These are phyloP conservation scores for Belonocnema kinseyi DNA, from an alignment of 1,140 invertebrate species.

Conservation along the genomic window DNA sequence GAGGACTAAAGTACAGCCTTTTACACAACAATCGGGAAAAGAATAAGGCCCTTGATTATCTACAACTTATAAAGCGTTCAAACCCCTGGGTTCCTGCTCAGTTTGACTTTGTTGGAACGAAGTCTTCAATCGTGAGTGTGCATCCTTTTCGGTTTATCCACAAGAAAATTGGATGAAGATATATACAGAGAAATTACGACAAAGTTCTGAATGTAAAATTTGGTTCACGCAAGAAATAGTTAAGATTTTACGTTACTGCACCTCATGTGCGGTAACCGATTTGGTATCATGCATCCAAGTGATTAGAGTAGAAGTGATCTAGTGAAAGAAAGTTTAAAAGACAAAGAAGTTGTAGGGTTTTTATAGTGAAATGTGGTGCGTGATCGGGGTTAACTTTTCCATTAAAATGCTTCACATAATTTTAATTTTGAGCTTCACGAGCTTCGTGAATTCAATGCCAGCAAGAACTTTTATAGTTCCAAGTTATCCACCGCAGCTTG, in stretches of 20 bases:
- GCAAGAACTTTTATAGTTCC: not conserved
- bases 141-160: not conserved
- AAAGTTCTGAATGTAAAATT: not conserved
- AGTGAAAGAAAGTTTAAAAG: not conserved
- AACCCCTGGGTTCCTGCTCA: conserved; percentile 44
- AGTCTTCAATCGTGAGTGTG: not conserved
- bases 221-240: conserved; percentile 42
- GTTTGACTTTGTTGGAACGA: conserved; percentile 8
- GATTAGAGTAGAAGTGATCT: not conserved
- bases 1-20: conserved; percentile 62
- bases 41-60: conserved; percentile 52
- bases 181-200: not conserved
- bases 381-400: not conserved
- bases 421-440: not conserved
- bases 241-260: not conserved
- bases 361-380: not conserved
- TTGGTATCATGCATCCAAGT: conserved; percentile 4
- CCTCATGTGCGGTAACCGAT: not conserved
- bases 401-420: not conserved
- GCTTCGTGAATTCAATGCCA: not conserved
- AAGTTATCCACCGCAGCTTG: not conserved
- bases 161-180: conserved; percentile 15
- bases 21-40: conserved; percentile 49
- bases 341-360: not conserved
- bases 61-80: conserved; percentile 52